Evolutionary conservation across 53 echinoderm and acorn worm species (phyloP), one percentile per base, ranked within the genome.

Genomic region (Holothuria leucospilota): DNA sequence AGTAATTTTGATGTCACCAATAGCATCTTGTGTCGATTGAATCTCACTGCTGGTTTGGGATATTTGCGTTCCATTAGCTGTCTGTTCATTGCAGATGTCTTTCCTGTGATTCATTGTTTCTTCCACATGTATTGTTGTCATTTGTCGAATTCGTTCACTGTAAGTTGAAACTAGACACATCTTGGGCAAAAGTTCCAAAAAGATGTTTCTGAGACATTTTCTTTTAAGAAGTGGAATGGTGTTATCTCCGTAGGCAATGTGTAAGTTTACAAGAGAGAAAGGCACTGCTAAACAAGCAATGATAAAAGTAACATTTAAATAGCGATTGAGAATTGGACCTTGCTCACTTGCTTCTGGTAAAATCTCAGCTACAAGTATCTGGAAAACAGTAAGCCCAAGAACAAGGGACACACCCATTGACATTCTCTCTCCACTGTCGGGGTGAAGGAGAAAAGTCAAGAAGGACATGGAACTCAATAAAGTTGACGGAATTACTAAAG

Each of bases 391-490:
- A 26, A 78, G 78, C 11, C 78, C 78, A 29, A 78, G 78, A 59
- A 78, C 78, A 52, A 78, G 26, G 58, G 78, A 78, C 5, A 78
- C 78, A 56, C 78, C 59, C 8, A 78, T 1, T 13, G 59, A 78
- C 15, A 78, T 78, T 29, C 78, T 78, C 78, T 78, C 78, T 24
- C 78, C 78, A 59, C 78, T 78, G 21, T 78, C 78, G 11, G 78
- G 78, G 6, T 52, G 78, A 78, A 58, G 26, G 2, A 78, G 23
- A 28, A 78, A 78, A 2, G 78, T 56, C 20, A 59, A 13, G 26
- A 78, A 78, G 20, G 78, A 13, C 59, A 78, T 53, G 13, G 58
- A 8, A 51, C 78, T 59, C 29, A 78, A 25, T 12, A 78, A 29
- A 2, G 78, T 56, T 4, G 78, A 78, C 0, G 78, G 78, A 29